Evolutionary conservation across 2,888 invertebrate species (phyloP), one percentile per base, ranked within the genome.

Genomic region (Lochmaea crataegi): DNA sequence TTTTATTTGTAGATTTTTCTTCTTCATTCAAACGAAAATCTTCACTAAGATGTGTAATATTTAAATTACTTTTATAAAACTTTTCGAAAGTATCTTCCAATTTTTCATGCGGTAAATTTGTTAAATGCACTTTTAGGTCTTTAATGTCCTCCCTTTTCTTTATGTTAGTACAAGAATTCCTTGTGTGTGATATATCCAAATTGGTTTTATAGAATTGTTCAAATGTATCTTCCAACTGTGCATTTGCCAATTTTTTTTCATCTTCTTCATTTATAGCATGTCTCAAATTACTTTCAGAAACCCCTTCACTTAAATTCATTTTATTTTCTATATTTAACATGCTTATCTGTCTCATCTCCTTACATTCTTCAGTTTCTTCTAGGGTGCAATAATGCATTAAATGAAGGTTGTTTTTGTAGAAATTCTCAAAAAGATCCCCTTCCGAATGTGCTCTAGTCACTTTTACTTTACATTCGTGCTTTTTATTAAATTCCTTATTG

Each of bases 401-500:
- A 41, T 56, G 51, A 41, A 38, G 53, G 48, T 69, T 64, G 26
- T 63, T 53, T n/a, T 63, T 53, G 18, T 53, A 57, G 57, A 57
- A 70, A 11, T 70, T 42, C 18, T 70, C 57, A 57, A 70, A 70
- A 16, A 53, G 56, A 18, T 57, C 53, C 10, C 26, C 65, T 16
- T 63, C 64, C 16, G 22, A 56, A 1, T 63, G 41, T 14, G 45
- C 22, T 16, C 42, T 56, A 5, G 56, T 64, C 14, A 64, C 6
- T 5, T 42, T 41, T 51, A 41, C 6, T 69, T 63, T 63, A n/a
- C 14, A 6, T 26, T 41, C n/a, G 10, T 18, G 45, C 2, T 7
- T 42, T 42, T 42, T 63, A 42, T 41, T 56, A 66, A 53, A 38
- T 41, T 11, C n/a, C 61, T 69, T 11, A 69, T 12, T 60, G n/a